Evolutionary conservation across 1,140 invertebrate species (phyloP), one percentile per base, ranked within the genome.

Genomic region (Lordiphosa mommai): DNA sequence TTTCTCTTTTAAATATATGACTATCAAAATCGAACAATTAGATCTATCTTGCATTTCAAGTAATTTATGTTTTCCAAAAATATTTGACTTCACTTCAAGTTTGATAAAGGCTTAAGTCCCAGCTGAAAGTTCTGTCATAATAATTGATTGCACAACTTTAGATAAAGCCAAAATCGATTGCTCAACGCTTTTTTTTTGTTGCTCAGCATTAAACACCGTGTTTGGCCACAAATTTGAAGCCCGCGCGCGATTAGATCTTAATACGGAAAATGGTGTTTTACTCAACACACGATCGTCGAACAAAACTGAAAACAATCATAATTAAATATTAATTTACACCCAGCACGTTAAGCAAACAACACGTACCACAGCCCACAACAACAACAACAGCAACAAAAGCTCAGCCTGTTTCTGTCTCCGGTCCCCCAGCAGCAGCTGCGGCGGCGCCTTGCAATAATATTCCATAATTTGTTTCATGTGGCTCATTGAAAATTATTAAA

Each of bases 271-370:
- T 68, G 65, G 65, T 64, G 63, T 60, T 68, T 30, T 67, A 44
- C 63, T 68, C 65, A 68, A 53, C 63, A 68, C 65, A 68, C 65
- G 55, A 68, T 53, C 48, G 16, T 59, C 57, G 23, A 14, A 53
- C 29, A 44, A 48, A 23, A 29, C 61, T 50, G 60, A 56, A 52
- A 80, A 82, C 55, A 63, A 59, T 58, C 61, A 84, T 82, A 84
- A 82, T 82, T 82, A 82, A 82, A 82, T 84, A 82, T 68, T 82
- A 82, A 82, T 82, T 82, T 84, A 82, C 76, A 82, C 76, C 65
- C 66, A 66, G 41, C 58, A 72, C 71, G 77, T 76, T 84, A 84
- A 82, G 65, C 76, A 82, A 82, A 82, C 76, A 82, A 60, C 74
- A 80, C 74, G 74, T 80, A 23, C 20, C 20, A 53, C 30, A 3